These are phyloP conservation scores for Orthosia incerta DNA, from an alignment of 2,888 invertebrate species.

Conservation along the genomic window DNA sequence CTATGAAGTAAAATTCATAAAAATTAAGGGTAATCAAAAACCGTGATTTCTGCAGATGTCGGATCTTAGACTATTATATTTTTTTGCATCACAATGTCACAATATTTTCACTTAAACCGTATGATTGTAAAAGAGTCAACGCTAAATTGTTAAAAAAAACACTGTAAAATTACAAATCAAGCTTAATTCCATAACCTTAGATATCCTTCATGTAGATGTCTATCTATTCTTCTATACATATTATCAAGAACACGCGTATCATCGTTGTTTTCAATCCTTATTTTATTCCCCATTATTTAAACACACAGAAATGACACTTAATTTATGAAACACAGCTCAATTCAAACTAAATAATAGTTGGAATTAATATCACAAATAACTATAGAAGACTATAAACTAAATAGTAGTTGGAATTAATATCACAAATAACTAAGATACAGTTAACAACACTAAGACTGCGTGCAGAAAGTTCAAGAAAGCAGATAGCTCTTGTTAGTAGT, in stretches of 20 bases:
- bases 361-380: constrained; percentile 58
- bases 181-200: constrained; percentile 31
- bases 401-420: constrained; percentile 47
- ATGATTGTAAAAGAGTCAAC: constrained; percentile 25
- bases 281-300: constrained; percentile 32
- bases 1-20: no score
- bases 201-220: background rate
- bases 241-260: constrained; percentile 21
- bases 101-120: background rate
- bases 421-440: constrained; percentile 65
- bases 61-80: no score
- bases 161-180: constrained; percentile 25
- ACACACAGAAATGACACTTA: background rate
- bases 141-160: constrained; percentile 9
- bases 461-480: constrained; percentile 66
- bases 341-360: constrained; percentile 1
- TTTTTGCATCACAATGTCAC: background rate
- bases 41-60: no score
- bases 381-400: constrained; percentile 30
- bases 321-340: constrained; percentile 39
- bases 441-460: constrained; percentile 61
- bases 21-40: no score
- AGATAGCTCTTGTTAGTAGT: constrained; percentile 74
- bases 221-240: constrained; percentile 26
- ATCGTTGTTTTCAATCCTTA: constrained; percentile 28